phyloP scores from a whole-genome alignment of 1,140 invertebrate genomes.

The Zaprionus inermis region DNA sequence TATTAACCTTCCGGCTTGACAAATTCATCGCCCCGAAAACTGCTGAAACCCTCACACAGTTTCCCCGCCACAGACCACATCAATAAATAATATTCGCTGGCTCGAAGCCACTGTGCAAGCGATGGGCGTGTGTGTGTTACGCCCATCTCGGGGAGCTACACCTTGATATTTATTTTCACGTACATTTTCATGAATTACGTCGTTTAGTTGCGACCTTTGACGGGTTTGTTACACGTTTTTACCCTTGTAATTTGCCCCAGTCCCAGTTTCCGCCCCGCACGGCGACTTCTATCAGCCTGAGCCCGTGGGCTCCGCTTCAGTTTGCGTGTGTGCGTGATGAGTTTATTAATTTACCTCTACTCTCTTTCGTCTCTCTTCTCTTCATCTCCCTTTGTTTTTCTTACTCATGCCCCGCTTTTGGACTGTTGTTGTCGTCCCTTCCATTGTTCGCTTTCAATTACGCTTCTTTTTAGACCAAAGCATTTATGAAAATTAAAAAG shows the following conservation, averaged over 20 bases:
- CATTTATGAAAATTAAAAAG: slow-evolving; percentile 69
- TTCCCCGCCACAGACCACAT: slow-evolving; percentile 17
- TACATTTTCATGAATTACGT: slow-evolving; percentile 53
- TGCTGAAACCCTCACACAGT: background rate
- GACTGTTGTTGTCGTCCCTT: slow-evolving; percentile 21
- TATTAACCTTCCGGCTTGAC: slow-evolving; percentile 32
- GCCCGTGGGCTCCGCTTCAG: slow-evolving; percentile 13
- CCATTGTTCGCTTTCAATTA: slow-evolving; percentile 59
- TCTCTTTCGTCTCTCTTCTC: background rate
- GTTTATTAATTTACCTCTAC: slow-evolving; percentile 51
- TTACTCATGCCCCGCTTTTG: background rate
- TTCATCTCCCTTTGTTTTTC: background rate
- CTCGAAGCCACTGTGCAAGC: background rate
- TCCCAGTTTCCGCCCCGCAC: too few relatives aligned
- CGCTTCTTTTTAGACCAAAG: slow-evolving; percentile 54
- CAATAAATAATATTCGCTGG: slow-evolving; percentile 55
- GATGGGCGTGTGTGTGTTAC: slow-evolving; percentile 15
- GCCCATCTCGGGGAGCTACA: slow-evolving; percentile 20
- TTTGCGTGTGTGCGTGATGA: slow-evolving; percentile 65
- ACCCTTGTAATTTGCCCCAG: slow-evolving; percentile 43
- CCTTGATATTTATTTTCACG: slow-evolving; percentile 14
- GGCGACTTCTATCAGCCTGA: too few relatives aligned
- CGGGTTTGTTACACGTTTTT: slow-evolving; percentile 57
- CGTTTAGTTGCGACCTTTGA: slow-evolving; percentile 66
- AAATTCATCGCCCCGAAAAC: slow-evolving; percentile 8